These are phyloP conservation scores for Brachyptera putata DNA, from an alignment of 2,888 invertebrate genomes.

Conservation along the genomic window DNA sequence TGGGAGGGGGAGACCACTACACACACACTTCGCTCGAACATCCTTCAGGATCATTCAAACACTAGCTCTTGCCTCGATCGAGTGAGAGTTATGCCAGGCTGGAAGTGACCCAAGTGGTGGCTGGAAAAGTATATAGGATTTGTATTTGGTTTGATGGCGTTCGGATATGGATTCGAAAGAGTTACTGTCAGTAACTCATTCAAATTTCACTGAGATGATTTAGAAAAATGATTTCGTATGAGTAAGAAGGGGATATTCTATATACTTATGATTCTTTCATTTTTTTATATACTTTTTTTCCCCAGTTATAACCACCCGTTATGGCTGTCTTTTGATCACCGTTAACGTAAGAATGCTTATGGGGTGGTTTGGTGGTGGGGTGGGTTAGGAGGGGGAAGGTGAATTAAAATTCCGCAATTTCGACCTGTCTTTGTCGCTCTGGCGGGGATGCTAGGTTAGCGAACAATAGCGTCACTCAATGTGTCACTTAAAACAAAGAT, in stretches of 20 bases:
- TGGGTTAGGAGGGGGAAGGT: too few species aligned
- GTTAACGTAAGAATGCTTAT: slow-evolving; percentile 2
- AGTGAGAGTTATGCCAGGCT: too few species aligned
- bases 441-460: slow-evolving; percentile 28
- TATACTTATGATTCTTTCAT: background rate
- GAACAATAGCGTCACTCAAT: slow-evolving; percentile 45
- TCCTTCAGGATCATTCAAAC: slow-evolving; percentile 13
- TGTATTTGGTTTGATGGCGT: slow-evolving; percentile 3
- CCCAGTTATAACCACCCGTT: background rate
- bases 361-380: background rate
- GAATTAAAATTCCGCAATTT: slow-evolving; percentile 45
- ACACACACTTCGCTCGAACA: slow-evolving; percentile 9
- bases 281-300: slow-evolving; percentile 13
- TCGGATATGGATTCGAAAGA: slow-evolving; percentile 6
- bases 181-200: slow-evolving; percentile 17
- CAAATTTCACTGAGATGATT: background rate
- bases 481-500: slow-evolving; percentile 45
- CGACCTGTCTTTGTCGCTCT: slow-evolving; percentile 22
- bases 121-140: too few species aligned
- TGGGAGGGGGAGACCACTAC: slow-evolving; percentile 9
- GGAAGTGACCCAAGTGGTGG: too few species aligned
- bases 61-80: slow-evolving; percentile 5
- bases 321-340: background rate
- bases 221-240: slow-evolving; percentile 2
- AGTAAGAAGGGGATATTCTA: background rate